Evolutionary conservation across 2,113 vertebrate genomes (phyloP).

Genomic region (human): GRCh38 chr7:18302501-18303000

Average conservation of each 20-base stretch:
- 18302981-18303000: slow-evolving; percentile 1
- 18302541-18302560: not conserved
- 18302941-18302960: not conserved
- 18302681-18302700: not conserved
- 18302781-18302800: not conserved
- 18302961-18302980: not conserved
- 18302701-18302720: not conserved
- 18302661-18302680: not conserved
- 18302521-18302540: not conserved
- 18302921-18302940: not conserved
- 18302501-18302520: not conserved
- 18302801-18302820: slow-evolving; percentile 21
- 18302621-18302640: not conserved
- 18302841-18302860: not conserved
- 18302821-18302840: not conserved
- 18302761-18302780: not conserved
- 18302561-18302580: not conserved
- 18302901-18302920: not conserved
- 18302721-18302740: not conserved
- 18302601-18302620: not conserved
- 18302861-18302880: not conserved
- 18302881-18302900: not conserved
- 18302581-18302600: not conserved
- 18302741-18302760: not conserved
- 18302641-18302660: not conserved